Evolutionary conservation across 2,113 vertebrate species (phyloP).

Genomic region (rabbit (Oryctolagus cuniculus)): mOryCun1.1 NC_091449.1:11376001-11376500

Average conservation of each 20-base stretch:
- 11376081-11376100: no score
- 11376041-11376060: no score
- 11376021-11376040: no score
- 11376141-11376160: not conserved
- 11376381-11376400: conserved; percentile 84
- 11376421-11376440: conserved; percentile 88
- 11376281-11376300: conserved; percentile 93
- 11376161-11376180: conserved; percentile 88
- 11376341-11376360: conserved; percentile 88
- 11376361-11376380: conserved; percentile 88
- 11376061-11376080: no score
- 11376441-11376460: conserved; percentile 86
- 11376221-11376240: conserved; percentile 89
- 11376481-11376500: conserved; percentile 50
- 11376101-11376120: no score
- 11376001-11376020: no score
- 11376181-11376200: conserved; percentile 96
- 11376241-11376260: conserved; percentile 92
- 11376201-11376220: conserved; percentile 96
- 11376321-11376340: conserved; percentile 92
- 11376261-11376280: conserved; percentile 93
- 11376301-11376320: conserved; percentile 91
- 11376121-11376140: no score
- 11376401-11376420: conserved; percentile 87
- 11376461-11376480: conserved; percentile 75